Base-by-base conservation (phyloP, 1,140 invertebrate species). In the Drosophila murphyi region DNA sequence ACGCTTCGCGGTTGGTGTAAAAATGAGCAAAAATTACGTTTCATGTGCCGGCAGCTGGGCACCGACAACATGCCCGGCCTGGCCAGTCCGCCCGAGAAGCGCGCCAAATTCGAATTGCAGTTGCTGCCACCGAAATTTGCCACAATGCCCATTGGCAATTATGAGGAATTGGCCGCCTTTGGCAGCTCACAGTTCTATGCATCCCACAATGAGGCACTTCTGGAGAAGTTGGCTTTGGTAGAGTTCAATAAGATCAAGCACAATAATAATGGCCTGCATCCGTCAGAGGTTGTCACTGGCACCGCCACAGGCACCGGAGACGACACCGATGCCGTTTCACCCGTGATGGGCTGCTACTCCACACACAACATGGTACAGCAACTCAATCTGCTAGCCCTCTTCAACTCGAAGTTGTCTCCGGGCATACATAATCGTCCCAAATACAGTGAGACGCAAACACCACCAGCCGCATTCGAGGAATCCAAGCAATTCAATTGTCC, bases 1-100 rank as follows among this genome's bases (percentile, higher is more conserved):
- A 97, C 96, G 0, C 92, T 97, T 0, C 93, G 96, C 0, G 96
- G 96, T 12, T 97, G 96, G 96, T 97, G 96, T 92, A 97, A 97
- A 89, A 96, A 96, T 73, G 96, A 96, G 80, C 95, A 96, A 71
- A 97, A 97, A 80, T 94, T 97, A 2, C 94, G 95, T 3, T 95
- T 95, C 56, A 95, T 96, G 94, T 95, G 95, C 2, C 93, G 95
- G 5, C 94, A 95, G 64, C 95, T 95, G 8, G 94, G 95, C 0
- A 94, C 95, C 0, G 95, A 95, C 63, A 95, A 88, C 70, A 72
- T 92, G 59, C 20, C 20, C 20, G 78, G 86, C 4, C 47, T 67
- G 5, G 48, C 71, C 4, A 51, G 48, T 7, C 92, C 93, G 4
- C 93, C 94, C 47, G 95, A 95, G 91, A 93, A 94, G 57, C 92